A percentile compares a stretch with the other conserved stretches of the same genome.
Evolutionary conservation across 2,888 invertebrate species (phyloP).

Genomic region (Gymnoscelis rufifasciata): DNA sequence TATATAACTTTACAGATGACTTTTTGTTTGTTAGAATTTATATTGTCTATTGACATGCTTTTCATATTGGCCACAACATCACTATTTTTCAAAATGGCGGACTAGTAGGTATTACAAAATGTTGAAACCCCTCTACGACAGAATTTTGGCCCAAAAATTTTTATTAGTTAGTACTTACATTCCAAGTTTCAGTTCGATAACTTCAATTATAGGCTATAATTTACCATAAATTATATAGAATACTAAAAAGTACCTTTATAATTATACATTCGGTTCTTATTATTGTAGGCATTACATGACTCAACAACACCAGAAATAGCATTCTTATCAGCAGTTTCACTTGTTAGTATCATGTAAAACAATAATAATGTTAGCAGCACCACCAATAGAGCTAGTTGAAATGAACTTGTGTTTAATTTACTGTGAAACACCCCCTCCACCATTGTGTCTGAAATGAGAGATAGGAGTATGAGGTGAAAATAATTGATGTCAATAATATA

Average conservation of each 20-base stretch:
- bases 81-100: too few relatives aligned
- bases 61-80: too few relatives aligned
- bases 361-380: constrained; percentile 43
- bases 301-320: constrained; percentile 9
- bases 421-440: constrained; percentile 52
- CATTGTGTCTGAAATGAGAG: constrained; percentile 46
- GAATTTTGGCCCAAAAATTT: too few relatives aligned
- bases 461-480: too few relatives aligned
- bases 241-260: constrained; percentile 16
- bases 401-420: constrained; percentile 41
- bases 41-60: too few relatives aligned
- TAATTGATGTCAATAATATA: too few relatives aligned
- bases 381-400: constrained; percentile 42
- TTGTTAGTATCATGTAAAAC: constrained; percentile 53
- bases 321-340: constrained; percentile 31
- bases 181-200: neutral
- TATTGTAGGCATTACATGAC: constrained; percentile 2
- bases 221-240: neutral
- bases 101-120: too few relatives aligned
- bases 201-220: neutral
- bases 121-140: too few relatives aligned
- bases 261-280: constrained; percentile 9
- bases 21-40: too few relatives aligned
- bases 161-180: too few relatives aligned
- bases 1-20: too few relatives aligned